These are phyloP conservation scores for Camelus bactrianus DNA, from an alignment of 2,113 vertebrate genomes.

Conservation along the genomic window DNA sequence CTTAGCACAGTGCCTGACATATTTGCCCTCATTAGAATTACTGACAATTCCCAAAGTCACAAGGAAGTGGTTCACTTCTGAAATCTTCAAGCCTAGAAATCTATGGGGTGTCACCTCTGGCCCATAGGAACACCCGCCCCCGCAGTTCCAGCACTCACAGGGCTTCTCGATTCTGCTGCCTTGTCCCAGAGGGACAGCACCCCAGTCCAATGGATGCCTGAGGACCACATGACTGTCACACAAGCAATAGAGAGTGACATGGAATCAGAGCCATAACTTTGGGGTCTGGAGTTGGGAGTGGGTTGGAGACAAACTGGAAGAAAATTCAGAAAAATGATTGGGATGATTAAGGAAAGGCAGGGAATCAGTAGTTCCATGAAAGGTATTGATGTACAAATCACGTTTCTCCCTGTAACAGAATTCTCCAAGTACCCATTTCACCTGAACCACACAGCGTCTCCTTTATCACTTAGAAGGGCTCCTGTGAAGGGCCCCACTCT, in stretches of 20 bases:
- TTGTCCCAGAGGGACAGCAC: neutral
- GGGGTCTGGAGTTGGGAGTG: neutral
- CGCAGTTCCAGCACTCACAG: neutral
- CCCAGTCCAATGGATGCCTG: neutral
- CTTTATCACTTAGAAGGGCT: neutral
- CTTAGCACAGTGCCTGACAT: neutral
- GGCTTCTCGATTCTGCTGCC: neutral
- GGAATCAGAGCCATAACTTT: neutral
- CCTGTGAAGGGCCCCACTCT: neutral
- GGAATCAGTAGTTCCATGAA: neutral
- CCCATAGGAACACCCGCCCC: neutral
- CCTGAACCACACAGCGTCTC: neutral
- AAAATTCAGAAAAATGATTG: neutral
- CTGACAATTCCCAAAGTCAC: neutral
- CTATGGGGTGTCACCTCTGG: neutral
- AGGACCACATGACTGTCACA: neutral
- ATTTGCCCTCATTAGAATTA: neutral
- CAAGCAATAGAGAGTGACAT: neutral
- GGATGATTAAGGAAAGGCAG: neutral
- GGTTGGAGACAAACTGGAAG: neutral
- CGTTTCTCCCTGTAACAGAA: neutral
- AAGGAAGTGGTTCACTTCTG: neutral
- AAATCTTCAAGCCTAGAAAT: neutral
- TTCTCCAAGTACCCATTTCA: neutral
- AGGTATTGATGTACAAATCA: neutral